These are phyloP conservation scores for Wiebesia pumilae DNA, from an alignment of 1,140 invertebrate genomes.

Conservation along the genomic window DNA sequence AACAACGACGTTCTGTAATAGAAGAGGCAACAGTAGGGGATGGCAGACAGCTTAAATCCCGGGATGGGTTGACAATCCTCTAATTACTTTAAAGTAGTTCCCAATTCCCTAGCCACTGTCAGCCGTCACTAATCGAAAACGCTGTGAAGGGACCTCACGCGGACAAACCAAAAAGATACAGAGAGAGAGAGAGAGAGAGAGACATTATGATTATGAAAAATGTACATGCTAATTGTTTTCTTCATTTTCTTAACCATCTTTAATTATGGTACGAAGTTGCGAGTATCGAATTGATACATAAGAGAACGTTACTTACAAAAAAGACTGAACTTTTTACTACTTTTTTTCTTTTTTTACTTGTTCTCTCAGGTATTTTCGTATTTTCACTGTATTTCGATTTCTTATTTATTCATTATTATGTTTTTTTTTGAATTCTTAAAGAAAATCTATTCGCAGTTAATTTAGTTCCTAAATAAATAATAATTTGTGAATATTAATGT, in stretches of 20 bases:
- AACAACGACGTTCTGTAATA: conserved; percentile 68
- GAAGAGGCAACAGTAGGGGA: conserved; percentile 61
- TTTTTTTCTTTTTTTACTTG: not conserved
- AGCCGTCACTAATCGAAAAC: conserved; percentile 52
- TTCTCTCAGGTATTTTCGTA: not conserved
- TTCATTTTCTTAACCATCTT: not conserved
- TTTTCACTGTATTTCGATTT: not conserved
- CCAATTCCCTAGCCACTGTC: conserved; percentile 63
- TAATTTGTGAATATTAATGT: too few relatives aligned
- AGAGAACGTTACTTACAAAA: not conserved
- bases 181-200: not conserved
- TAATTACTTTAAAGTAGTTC: conserved; percentile 75
- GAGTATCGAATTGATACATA: not conserved
- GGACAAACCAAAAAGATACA: too few relatives aligned
- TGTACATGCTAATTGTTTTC: not conserved
- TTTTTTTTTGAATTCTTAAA: too few relatives aligned
- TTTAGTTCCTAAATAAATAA: too few relatives aligned
- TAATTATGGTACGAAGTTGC: not conserved
- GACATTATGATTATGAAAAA: not conserved
- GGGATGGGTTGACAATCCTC: conserved; percentile 71
- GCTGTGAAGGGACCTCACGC: not conserved
- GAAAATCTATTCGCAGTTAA: too few relatives aligned
- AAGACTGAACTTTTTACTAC: not conserved
- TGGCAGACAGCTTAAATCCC: conserved; percentile 3
- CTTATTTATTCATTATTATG: too few relatives aligned